Conservation (phyloP, 2,797 vertebrate genomes). For the Anas bahamensis region DNA sequence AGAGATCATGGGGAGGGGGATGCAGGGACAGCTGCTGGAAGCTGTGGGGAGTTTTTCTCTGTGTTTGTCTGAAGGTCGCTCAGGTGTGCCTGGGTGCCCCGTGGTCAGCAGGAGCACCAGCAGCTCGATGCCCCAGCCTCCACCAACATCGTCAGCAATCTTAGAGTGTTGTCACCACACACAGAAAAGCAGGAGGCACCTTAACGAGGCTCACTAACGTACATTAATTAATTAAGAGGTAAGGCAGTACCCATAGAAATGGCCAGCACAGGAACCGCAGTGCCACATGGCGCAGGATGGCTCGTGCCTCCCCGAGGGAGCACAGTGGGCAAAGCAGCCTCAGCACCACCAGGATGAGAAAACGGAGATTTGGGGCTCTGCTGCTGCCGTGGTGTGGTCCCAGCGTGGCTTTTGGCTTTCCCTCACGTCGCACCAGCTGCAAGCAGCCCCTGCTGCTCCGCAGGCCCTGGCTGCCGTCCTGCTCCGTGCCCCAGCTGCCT, state of each 20-base stretch:
- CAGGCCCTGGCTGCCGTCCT: background rate
- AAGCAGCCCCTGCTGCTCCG: background rate
- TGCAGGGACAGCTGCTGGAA: background rate
- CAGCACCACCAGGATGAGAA: background rate
- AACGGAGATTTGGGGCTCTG: accelerated
- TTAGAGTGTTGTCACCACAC: background rate
- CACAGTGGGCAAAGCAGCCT: accelerated
- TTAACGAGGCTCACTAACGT: constrained; percentile 6
- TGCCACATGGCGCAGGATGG: accelerated
- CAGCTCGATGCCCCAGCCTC: accelerated
- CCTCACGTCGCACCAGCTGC: accelerated
- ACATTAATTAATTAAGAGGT: constrained; percentile 55
- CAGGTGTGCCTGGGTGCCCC: accelerated
- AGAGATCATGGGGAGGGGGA: background rate
- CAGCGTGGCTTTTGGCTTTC: background rate
- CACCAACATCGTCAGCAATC: accelerated
- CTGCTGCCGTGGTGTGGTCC: background rate
- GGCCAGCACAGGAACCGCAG: background rate
- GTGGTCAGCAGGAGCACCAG: accelerated
- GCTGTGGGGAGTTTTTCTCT: background rate
- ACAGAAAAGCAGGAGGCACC: constrained; percentile 15
- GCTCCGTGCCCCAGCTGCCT: background rate
- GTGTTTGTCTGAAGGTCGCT: background rate
- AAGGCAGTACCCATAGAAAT: background rate
- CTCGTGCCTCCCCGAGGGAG: accelerated